A percentile compares a stretch with the other conserved stretches of the same genome.
Conservation (phyloP, 2,888 invertebrate species). For the Smittia aterrima region DNA sequence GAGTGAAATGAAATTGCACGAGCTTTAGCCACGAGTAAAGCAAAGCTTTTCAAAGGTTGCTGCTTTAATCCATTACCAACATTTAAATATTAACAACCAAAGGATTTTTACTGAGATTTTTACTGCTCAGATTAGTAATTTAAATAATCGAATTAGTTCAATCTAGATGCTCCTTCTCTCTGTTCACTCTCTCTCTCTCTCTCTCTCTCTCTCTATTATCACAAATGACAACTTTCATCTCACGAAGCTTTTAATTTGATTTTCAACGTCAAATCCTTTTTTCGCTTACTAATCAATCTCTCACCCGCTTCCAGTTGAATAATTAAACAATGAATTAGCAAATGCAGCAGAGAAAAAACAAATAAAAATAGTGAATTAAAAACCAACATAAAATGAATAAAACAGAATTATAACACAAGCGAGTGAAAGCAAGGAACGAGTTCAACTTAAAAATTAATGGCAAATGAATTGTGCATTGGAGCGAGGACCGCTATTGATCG, state of each 20-base stretch:
- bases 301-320: not conserved
- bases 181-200: no score
- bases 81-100: no score
- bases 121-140: no score
- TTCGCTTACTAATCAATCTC: not conserved
- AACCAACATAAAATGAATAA: slow-evolving; percentile 12
- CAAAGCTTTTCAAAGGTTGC: no score
- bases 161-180: no score
- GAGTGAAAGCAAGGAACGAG: not conserved
- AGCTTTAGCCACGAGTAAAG: no score
- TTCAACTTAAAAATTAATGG: slow-evolving; percentile 26
- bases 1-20: not conserved
- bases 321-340: not conserved
- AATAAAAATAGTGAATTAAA: not conserved
- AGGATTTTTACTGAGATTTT: no score
- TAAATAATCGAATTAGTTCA: no score
- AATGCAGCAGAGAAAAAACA: not conserved
- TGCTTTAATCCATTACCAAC: no score
- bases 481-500: not conserved
- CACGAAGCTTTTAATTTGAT: no score
- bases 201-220: no score
- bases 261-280: not conserved
- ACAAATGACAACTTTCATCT: no score
- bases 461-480: slow-evolving; percentile 22
- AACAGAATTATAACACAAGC: not conserved